Evolutionary conservation across 2,797 vertebrate genomes (phyloP), one percentile per base, ranked within the genome.

Genomic region (Epinephelus awoara): DNA sequence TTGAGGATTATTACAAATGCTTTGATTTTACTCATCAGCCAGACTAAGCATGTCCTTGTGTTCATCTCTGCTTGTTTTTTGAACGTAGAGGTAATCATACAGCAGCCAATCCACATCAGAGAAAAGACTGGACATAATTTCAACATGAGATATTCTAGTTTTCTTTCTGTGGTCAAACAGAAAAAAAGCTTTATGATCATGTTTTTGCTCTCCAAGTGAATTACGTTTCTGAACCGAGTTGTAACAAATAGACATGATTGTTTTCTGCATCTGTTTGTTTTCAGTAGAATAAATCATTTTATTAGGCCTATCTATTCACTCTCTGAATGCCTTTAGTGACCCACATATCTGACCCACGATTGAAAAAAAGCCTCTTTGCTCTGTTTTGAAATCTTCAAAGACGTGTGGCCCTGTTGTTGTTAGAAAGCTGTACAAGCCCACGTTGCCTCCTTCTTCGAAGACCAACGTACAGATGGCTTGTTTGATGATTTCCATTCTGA

Each of bases 401-500:
- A 81, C 13, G 3, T 69, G 75, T 67, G 77, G 57, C 54, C 50
- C 44, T 52, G n/a, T 82, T 88, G 80, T 87, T 79, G 79, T 74
- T 74, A 80, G 78, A 84, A 70, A 79, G 72, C 72, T 70, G 77
- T 42, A 68, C 65, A 62, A 79, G 78, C 67, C 68, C 79, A n/a
- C 68, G 38, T 72, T 13, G 52, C 63, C 68, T 74, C 66, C 64
- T 75, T 46, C 54, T 79, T 88, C 29, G 19, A 85, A 85, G 59
- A 52, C 80, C 73, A 85, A 76, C 42, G 13, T 75, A 64, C 77
- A 82, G 76, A 76, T 77, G 73, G 75, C 73, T 85, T 77, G 80
- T 90, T 87, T 91, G 87, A 89, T 87, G 72, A 52, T 80, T 83
- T 85, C 42, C 83, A 47, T 86, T 91, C 88, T 89, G 87, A 90